Evolutionary conservation across 2,113 vertebrate species (phyloP).

Genomic region (Sander lucioperca): DNA sequence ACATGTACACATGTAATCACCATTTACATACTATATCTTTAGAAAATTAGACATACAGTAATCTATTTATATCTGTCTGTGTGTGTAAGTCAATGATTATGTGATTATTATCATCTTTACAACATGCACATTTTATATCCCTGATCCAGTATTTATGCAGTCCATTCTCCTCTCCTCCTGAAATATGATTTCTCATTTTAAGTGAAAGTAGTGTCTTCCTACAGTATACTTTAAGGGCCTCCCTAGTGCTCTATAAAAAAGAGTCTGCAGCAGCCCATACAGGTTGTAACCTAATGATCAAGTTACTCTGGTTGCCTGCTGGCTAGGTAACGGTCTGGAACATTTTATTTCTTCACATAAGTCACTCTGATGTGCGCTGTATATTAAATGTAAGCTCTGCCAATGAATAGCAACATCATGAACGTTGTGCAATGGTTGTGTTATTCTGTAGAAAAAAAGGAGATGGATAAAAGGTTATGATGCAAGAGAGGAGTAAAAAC

Average conservation of each 20-base stretch:
- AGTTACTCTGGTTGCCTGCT: slow-evolving; percentile 36
- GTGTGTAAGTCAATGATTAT: slow-evolving; percentile 7
- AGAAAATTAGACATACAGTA: not conserved
- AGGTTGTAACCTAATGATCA: slow-evolving; percentile 63
- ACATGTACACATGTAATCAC: not conserved
- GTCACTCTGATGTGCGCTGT: slow-evolving; percentile 41
- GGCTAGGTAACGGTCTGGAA: slow-evolving; percentile 58
- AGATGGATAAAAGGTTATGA: slow-evolving; percentile 38
- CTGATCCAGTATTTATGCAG: not conserved
- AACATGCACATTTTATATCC: not conserved
- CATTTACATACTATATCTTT: not conserved
- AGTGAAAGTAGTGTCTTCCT: slow-evolving; percentile 33
- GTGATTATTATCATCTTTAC: slow-evolving; percentile 24
- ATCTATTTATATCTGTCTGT: slow-evolving; percentile 2
- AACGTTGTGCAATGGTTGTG: slow-evolving; percentile 22
- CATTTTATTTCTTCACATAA: slow-evolving; percentile 57
- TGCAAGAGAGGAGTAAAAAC: slow-evolving; percentile 49
- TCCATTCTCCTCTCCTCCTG: not conserved
- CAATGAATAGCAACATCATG: slow-evolving; percentile 15
- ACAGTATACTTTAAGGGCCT: slow-evolving; percentile 26
- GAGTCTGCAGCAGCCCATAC: slow-evolving; percentile 26
- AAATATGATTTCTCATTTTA: slow-evolving; percentile 30
- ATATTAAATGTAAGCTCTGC: slow-evolving; percentile 34
- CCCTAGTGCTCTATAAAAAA: slow-evolving; percentile 57
- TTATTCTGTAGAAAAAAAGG: not conserved